Conservation (phyloP, 2,888 invertebrate genomes). For the Nyleta sp. region DNA sequence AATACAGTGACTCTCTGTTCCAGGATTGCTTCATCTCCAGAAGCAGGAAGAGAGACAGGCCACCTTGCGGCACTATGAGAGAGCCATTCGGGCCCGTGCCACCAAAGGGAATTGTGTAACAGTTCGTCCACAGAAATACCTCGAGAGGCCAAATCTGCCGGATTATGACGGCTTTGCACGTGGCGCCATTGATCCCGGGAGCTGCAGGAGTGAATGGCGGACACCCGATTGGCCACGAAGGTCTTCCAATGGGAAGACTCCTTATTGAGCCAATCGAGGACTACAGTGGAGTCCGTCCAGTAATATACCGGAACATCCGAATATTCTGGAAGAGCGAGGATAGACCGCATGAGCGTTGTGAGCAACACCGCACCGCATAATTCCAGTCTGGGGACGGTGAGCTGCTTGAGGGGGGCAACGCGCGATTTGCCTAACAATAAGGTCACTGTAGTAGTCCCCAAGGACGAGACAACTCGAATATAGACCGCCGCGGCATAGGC, state of each 20-base stretch:
- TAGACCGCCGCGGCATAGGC: background rate
- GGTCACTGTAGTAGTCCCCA: background rate
- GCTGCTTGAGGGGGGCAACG: background rate
- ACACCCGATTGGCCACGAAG: background rate
- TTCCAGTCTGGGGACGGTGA: background rate
- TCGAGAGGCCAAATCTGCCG: conserved; percentile 34
- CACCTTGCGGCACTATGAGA: background rate
- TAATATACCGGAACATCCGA: background rate
- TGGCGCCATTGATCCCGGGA: too few species aligned
- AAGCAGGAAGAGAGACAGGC: background rate
- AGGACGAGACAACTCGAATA: background rate
- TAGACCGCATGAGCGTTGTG: background rate
- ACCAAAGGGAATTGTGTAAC: background rate
- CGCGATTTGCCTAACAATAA: background rate
- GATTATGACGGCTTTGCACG: conserved; percentile 5
- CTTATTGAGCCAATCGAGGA: background rate
- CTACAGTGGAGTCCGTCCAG: conserved; percentile 11
- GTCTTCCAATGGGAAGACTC: background rate
- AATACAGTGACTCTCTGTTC: background rate
- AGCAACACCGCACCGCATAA: background rate
- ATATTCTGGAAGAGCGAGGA: background rate
- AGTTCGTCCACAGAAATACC: background rate
- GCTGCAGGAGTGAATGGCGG: background rate
- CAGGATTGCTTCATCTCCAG: background rate
- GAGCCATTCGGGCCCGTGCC: background rate